These are phyloP conservation scores for Pithys albifrons DNA, from an alignment of 2,113 vertebrate genomes.

Conservation along the genomic window DNA sequence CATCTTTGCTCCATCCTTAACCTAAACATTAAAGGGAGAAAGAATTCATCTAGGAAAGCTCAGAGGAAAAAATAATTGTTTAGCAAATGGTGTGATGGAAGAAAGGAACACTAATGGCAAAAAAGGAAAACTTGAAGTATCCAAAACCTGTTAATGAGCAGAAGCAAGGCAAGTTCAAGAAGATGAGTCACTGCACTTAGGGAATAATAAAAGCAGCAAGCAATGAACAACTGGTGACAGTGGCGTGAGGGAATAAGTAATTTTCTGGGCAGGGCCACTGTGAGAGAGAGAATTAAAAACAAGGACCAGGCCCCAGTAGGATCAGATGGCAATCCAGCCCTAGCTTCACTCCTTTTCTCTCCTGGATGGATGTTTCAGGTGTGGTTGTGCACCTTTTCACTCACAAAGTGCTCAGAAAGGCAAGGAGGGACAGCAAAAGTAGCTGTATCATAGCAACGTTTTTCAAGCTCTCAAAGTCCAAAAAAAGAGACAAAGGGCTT, in stretches of 20 bases:
- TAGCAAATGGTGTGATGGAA: neutral
- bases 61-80: neutral
- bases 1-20: neutral
- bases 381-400: neutral
- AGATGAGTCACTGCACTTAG: conserved; percentile 4
- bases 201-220: neutral
- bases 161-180: neutral
- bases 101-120: neutral
- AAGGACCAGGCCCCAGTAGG: rapidly evolving
- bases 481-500: neutral
- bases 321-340: neutral
- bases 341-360: neutral
- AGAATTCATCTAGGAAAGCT: neutral
- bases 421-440: rapidly evolving
- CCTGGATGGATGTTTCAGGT: rapidly evolving
- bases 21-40: neutral
- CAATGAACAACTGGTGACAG: conserved; percentile 14
- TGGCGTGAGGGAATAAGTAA: conserved; percentile 6
- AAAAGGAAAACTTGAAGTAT: neutral
- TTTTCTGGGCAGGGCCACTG: conserved; percentile 14
- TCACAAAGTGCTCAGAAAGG: rapidly evolving
- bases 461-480: neutral
- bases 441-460: rapidly evolving
- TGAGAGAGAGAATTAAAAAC: neutral
- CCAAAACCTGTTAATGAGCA: neutral